Percentiles rank a stretch among this genome's conserved stretches.
Conservation (phyloP, 2,113 vertebrate genomes). For the Apodemus sylvaticus region DNA sequence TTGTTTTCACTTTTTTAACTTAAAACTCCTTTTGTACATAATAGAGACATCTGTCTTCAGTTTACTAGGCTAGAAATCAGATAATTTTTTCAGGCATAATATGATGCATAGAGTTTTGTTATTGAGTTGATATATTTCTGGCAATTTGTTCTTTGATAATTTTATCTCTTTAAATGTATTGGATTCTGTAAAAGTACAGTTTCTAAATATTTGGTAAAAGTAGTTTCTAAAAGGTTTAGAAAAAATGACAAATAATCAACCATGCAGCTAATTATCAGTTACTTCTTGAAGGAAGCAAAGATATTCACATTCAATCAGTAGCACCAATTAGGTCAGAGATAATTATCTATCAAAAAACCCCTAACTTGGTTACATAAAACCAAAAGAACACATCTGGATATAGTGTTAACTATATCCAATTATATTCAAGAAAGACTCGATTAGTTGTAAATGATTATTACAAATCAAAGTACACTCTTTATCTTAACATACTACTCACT, state of each 20-base stretch:
- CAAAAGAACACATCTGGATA: background rate
- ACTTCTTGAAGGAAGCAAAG: background rate
- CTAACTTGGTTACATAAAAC: slow-evolving; percentile 11
- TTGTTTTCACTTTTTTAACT: background rate
- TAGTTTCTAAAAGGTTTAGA: slow-evolving; percentile 21
- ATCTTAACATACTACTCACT: background rate
- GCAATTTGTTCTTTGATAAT: background rate
- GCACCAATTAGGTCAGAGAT: background rate
- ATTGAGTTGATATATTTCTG: background rate
- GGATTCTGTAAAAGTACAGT: background rate
- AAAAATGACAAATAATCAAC: slow-evolving; percentile 29
- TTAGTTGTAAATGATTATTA: background rate
- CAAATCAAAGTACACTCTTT: slow-evolving; percentile 55
- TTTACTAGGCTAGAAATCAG: background rate
- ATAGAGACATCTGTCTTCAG: background rate
- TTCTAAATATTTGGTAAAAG: slow-evolving; percentile 45
- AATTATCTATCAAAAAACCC: background rate
- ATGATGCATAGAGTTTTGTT: background rate
- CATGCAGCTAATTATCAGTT: slow-evolving; percentile 21
- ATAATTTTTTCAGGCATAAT: slow-evolving; percentile 35
- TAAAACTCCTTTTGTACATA: background rate
- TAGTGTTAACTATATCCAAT: background rate
- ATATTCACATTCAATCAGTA: background rate
- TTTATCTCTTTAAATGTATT: background rate
- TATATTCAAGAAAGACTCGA: background rate